Evolutionary conservation across 2,888 invertebrate species (phyloP).

Genomic region (Invenusta paracnida): DNA sequence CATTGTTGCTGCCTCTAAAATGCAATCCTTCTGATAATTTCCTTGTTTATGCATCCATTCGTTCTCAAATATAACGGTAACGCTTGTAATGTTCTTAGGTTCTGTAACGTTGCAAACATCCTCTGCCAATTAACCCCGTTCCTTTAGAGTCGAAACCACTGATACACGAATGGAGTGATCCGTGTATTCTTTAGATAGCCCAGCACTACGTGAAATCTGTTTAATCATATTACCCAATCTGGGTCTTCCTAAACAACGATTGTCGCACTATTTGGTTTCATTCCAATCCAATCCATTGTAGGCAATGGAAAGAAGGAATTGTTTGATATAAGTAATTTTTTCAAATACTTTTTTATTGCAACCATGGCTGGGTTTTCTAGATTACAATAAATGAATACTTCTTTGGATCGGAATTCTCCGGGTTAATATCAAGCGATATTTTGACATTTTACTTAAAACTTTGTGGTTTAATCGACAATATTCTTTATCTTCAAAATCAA

Average conservation of each 20-base stretch:
- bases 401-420: background rate
- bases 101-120: conserved; percentile 27
- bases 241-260: background rate
- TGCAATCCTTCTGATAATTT: conserved; percentile 23
- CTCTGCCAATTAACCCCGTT: background rate
- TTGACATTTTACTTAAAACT: conserved; percentile 6
- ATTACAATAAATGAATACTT: too few species aligned
- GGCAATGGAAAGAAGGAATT: background rate
- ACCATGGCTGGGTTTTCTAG: background rate
- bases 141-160: background rate
- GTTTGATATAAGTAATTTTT: background rate
- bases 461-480: conserved; percentile 6
- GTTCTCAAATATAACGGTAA: conserved; percentile 18
- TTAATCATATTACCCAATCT: background rate
- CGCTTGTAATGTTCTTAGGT: conserved; percentile 14
- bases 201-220: background rate
- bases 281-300: background rate
- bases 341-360: background rate
- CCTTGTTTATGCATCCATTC: background rate
- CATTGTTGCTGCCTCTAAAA: conserved; percentile 1
- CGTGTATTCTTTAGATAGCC: background rate
- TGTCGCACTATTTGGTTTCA: background rate
- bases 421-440: conserved; percentile 1
- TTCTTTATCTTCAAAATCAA: conserved; percentile 7
- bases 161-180: background rate